Evolutionary conservation across 1,140 invertebrate species (phyloP).

Genomic region (Drosophila athabasca): DNA sequence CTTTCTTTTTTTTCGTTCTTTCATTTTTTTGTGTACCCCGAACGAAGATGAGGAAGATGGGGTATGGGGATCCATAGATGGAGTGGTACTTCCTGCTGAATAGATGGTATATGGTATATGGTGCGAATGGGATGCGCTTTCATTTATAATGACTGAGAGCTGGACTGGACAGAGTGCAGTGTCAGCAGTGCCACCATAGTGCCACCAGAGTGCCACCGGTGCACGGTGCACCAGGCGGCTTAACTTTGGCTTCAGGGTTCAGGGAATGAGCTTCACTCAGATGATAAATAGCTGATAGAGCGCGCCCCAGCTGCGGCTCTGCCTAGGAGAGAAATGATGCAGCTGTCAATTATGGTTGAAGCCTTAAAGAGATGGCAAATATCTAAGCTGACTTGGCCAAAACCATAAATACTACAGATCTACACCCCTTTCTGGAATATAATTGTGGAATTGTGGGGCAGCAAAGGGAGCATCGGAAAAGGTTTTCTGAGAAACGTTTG

Average conservation of each 20-base stretch:
- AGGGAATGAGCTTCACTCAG: slow-evolving; percentile 12
- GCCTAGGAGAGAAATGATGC: slow-evolving; percentile 45
- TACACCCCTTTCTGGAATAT: too few relatives aligned
- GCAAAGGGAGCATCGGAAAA: too few relatives aligned
- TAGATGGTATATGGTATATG: slow-evolving; percentile 12
- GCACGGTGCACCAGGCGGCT: slow-evolving; percentile 10
- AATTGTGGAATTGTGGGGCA: too few relatives aligned
- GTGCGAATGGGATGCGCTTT: slow-evolving; percentile 43
- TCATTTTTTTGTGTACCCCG: slow-evolving; percentile 3
- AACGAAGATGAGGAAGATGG: too few relatives aligned
- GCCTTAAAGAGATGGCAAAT: neutral
- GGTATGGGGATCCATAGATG: neutral
- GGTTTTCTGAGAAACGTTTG: too few relatives aligned
- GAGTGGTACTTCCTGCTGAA: slow-evolving; percentile 13
- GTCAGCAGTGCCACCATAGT: slow-evolving; percentile 19
- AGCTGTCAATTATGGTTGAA: slow-evolving; percentile 38
- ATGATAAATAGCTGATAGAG: slow-evolving; percentile 50
- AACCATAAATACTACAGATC: too few relatives aligned
- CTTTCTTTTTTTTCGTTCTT: neutral
- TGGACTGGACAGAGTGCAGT: slow-evolving; percentile 42
- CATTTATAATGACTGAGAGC: slow-evolving; percentile 72
- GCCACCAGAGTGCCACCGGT: too few relatives aligned
- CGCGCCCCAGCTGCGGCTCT: slow-evolving; percentile 8
- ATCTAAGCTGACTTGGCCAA: neutral
- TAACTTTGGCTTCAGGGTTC: slow-evolving; percentile 22